phyloP scores from a whole-genome alignment of 53 echinoderm and acorn worm species.

The Hippasteria phrygiana region DNA sequence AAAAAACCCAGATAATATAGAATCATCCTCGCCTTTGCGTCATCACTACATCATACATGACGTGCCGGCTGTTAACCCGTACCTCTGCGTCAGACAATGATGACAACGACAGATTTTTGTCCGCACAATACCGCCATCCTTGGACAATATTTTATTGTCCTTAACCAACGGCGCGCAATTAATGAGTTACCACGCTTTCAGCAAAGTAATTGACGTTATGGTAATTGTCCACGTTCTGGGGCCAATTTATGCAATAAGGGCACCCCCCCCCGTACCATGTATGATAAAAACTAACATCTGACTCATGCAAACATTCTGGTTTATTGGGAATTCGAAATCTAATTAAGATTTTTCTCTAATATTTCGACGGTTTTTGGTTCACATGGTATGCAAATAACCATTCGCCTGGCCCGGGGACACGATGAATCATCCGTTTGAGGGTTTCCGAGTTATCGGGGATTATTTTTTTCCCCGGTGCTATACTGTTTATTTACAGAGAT shows the following conservation, averaged over 20 bases:
- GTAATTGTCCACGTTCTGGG: conserved; percentile 23
- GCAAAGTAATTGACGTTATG: not conserved
- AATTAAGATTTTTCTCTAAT: conserved; percentile 5
- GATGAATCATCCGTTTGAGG: conserved; percentile 31
- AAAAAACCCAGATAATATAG: too few species aligned
- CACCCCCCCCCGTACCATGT: not conserved
- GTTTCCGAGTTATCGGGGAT: not conserved
- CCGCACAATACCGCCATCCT: too few species aligned
- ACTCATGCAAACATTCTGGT: conserved; percentile 6
- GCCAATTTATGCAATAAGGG: not conserved
- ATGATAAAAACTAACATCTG: not conserved
- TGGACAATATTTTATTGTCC: not conserved
- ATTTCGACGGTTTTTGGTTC: conserved; percentile 22
- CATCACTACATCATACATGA: too few species aligned
- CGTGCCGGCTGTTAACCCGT: too few species aligned
- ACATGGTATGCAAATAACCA: not conserved
- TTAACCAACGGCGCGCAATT: conserved; percentile 8
- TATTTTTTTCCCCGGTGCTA: conserved; percentile 7
- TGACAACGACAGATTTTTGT: too few species aligned
- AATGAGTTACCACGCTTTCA: not conserved
- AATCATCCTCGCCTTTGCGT: too few species aligned
- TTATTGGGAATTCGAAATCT: conserved; percentile 16
- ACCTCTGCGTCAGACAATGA: too few species aligned
- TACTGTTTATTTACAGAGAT: not conserved
- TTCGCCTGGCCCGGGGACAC: conserved; percentile 23